Percentiles rank a stretch among this genome's conserved stretches.
Evolutionary conservation across 2,113 vertebrate genomes (phyloP).

Genomic region (Cervus canadensis): DNA sequence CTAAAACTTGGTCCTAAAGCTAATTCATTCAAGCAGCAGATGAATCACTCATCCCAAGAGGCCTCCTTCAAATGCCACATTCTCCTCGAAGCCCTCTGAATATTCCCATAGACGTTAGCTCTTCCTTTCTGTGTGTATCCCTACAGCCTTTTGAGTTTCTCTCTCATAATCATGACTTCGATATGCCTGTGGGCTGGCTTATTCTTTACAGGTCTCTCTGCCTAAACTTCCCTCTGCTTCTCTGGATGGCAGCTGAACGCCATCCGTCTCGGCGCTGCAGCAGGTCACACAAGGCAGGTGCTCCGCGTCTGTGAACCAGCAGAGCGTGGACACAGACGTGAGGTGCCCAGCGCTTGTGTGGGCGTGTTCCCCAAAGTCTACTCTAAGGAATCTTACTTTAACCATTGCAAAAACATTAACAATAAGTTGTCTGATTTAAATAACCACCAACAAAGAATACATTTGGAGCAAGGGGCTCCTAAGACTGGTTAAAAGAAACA

Average conservation of each 20-base stretch:
- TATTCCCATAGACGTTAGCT: background rate
- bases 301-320: background rate
- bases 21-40: constrained; percentile 57
- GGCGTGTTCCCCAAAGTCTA: background rate
- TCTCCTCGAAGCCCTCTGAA: background rate
- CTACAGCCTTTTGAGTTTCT: background rate
- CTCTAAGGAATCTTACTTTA: background rate
- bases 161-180: background rate
- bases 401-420: background rate
- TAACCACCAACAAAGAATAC: constrained; percentile 15
- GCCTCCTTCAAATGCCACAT: background rate
- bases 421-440: constrained; percentile 30
- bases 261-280: background rate
- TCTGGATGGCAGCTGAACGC: too few species aligned
- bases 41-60: background rate
- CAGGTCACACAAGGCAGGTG: background rate
- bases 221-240: background rate
- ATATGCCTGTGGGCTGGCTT: background rate
- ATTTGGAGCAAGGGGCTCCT: background rate
- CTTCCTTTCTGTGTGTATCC: background rate
- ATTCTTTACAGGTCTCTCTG: background rate
- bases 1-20: constrained; percentile 29
- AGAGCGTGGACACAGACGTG: accelerated
- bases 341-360: background rate
- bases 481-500: constrained; percentile 12